Percentiles rank a stretch among this genome's conserved stretches.
phyloP scores from a whole-genome alignment of 1,140 invertebrate genomes.

The Zaprionus davidi region DNA sequence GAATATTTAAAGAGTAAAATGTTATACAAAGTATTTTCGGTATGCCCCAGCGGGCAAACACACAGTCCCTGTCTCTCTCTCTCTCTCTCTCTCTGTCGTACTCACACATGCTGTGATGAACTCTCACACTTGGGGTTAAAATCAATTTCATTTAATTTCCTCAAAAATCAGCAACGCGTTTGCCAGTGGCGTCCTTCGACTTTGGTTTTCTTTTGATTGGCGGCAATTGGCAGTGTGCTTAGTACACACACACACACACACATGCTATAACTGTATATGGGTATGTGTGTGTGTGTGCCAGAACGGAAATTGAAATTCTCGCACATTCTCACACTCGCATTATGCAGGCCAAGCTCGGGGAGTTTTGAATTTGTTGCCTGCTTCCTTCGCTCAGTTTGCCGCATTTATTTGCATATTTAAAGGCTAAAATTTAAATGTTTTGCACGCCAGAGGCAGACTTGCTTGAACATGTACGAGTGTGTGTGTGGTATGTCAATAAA shows the following conservation, averaged over 20 bases:
- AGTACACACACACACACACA: conserved; percentile 38
- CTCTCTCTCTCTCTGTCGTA: neutral
- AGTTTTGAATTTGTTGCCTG: conserved; percentile 46
- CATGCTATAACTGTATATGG: conserved; percentile 5
- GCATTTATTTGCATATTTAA: conserved; percentile 79
- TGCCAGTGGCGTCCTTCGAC: conserved; percentile 64
- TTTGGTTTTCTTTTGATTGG: conserved; percentile 80
- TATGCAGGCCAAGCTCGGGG: conserved; percentile 31
- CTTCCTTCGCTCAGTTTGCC: conserved; percentile 44
- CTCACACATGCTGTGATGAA: conserved; percentile 19
- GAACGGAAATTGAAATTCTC: conserved; percentile 77
- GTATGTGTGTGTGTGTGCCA: conserved; percentile 18
- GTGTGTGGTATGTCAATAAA: conserved; percentile 53
- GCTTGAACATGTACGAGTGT: conserved; percentile 22
- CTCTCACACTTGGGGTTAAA: conserved; percentile 57
- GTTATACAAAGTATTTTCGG: conserved; percentile 35
- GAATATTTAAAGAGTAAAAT: conserved; percentile 44
- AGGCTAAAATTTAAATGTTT: conserved; percentile 71
- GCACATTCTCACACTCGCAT: conserved; percentile 60
- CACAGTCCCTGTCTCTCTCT: neutral
- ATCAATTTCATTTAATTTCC: conserved; percentile 81
- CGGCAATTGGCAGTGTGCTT: conserved; percentile 58
- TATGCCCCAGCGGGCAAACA: conserved; percentile 23
- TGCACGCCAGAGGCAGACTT: conserved; percentile 26
- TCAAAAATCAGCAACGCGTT: conserved; percentile 51